Base-by-base conservation (phyloP, 2,888 invertebrate genomes). In the Spisula subtruncata region DNA sequence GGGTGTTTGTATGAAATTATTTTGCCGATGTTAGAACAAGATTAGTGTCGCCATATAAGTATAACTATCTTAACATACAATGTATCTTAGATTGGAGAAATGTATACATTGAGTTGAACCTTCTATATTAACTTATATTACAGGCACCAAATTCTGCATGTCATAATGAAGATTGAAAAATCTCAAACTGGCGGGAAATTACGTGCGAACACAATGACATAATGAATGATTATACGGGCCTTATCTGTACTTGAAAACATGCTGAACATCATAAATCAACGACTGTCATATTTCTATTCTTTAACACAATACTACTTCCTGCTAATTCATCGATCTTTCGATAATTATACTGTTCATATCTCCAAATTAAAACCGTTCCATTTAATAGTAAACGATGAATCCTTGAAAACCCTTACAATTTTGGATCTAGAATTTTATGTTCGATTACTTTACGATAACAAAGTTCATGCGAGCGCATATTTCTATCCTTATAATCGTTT, bases 401-500 rank as follows among this genome's bases (percentile, higher is more conserved):
- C 25, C 60, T n/a, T n/a, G 6, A 25, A 12, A 4, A 12, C n/a
- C n/a, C 60, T 66, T 66, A 66, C 60, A 66, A 12, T n/a, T 25
- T 66, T 10, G 75, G 25, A 35, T 75, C 75, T 75, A 16, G 75
- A 12, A 35, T 32, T 35, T 75, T 18, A 32, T 35, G 14, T 75
- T 75, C 18, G 75, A 75, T 75, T 35, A 75, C 29, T 18, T 35
- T 16, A 75, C 35, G 75, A 75, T 75, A 75, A 35, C 75, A 16
- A 35, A 25, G 75, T 75, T 75, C 75, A 75, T 35, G 25, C 32
- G 35, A 75, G 18, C 32, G 32, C 35, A 75, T 75, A 75, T 75
- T 75, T 75, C 35, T 10, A 32, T 18, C 16, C 10, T 35, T 35
- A 16, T 35, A 75, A 75, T 75, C 75, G 29, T 35, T 75, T 25